Percentiles rank a stretch among this genome's conserved stretches.
These are phyloP conservation scores for Sarcoramphus papa DNA, from an alignment of 2,797 vertebrate genomes.

Conservation along the genomic window DNA sequence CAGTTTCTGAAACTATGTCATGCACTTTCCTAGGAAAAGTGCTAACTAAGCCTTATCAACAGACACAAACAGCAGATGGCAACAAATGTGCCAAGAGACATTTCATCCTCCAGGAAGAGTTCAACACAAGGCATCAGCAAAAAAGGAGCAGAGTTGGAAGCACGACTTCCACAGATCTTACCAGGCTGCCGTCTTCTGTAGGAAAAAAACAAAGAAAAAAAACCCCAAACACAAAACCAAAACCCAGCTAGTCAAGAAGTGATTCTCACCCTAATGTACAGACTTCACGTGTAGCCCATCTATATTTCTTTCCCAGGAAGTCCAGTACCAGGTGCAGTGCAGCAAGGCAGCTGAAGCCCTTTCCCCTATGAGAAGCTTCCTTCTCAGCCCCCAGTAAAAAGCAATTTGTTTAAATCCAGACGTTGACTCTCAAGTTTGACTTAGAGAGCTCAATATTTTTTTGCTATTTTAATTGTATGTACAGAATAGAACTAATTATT, in stretches of 20 bases:
- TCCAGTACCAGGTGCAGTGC: background rate
- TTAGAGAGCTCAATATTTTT: background rate
- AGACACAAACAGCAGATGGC: conserved; percentile 61
- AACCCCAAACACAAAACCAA: background rate
- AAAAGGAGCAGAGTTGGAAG: conserved; percentile 41
- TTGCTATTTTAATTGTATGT: background rate
- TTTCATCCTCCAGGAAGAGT: conserved; percentile 44
- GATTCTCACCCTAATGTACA: background rate
- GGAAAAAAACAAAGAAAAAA: background rate
- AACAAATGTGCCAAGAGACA: conserved; percentile 51
- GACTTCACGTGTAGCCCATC: background rate
- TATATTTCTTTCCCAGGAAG: background rate
- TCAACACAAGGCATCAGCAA: conserved; percentile 44
- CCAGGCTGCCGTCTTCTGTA: background rate
- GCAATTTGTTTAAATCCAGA: background rate
- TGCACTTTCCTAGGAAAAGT: conserved; percentile 33
- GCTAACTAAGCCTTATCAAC: conserved; percentile 55
- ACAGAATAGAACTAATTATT: background rate
- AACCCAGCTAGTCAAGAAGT: background rate
- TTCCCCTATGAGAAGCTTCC: background rate
- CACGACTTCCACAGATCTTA: background rate
- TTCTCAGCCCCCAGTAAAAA: background rate
- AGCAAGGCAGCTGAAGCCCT: background rate
- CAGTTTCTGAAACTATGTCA: conserved; percentile 2
- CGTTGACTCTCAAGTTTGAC: background rate